Base-by-base conservation (phyloP, 2,797 vertebrate species). In the Falco peregrinus region DNA sequence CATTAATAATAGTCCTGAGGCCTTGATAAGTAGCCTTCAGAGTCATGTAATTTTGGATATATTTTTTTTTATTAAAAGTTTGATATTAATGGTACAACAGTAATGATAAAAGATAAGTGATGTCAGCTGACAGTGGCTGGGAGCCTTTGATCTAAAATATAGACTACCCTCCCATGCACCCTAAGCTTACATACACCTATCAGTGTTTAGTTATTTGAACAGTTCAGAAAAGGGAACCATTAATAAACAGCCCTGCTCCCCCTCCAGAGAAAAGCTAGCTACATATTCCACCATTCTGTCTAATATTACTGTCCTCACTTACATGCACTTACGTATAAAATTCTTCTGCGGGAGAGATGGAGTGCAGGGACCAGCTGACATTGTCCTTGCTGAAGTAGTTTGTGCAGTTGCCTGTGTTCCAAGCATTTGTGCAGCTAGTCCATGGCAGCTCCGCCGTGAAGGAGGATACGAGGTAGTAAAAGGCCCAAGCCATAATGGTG, bases 401-500 rank as follows among this genome's bases (percentile, higher is more conserved):
- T 73, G 99, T 98, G 93, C 99, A 99, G 98, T 99, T 99, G 65
- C 75, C 97, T 0, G 99, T 99, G 98, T 99, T 99, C 99, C 99
- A 99, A 47, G 97, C 63, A 25, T 99, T 99, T 63, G 84, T 94
- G 98, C 99, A 99, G 94, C 98, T 99, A 64, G 98, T 98, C 99
- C 99, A 99, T 29, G 99, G 99, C 96, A 99, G 98, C 54, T 98
- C 98, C 65, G 97, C 65, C 47, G 98, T 98, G 94, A 99, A 99
- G 57, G 99, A 99, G 6, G 99, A 99, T 21, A 99, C 92, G 96
- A 99, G 98, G 98, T 99, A 99, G 98, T 99, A 99, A 92, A 99
- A 97, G 7, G 99, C 99, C 99, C 99, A 99, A 90, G 99, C 99
- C 98, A 99, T 99, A 97, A 99, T 99, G 98, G 99, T 99, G 98